Base-by-base conservation (phyloP, 2,113 vertebrate genomes). In the Crotalus helleri region DNA sequence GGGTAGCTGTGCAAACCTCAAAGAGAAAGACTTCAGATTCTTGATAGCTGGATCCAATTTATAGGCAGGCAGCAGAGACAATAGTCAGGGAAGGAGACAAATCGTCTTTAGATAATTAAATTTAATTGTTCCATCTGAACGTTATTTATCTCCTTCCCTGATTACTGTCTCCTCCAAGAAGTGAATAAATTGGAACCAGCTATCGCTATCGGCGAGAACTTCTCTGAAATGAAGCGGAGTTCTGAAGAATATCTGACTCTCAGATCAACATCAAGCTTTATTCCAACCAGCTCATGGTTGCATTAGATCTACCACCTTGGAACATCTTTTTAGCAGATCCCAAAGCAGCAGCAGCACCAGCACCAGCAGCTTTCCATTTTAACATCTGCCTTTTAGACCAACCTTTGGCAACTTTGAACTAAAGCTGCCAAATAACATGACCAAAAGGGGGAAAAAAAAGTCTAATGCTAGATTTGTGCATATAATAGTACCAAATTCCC, bases 1-100 rank as follows among this genome's bases (percentile, higher is more conserved):
- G 94, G 95, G 93, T 89, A 94, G 92, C 96, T 91, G 94, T 90
- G 94, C 93, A 92, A 59, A 91, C 39, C 86, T 86, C 92, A 90
- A 51, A 91, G 94, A 93, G 94, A 96, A 95, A 39, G 0, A 0
- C 94, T 87, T 94, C 94, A 95, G 92, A 92, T 92, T 91, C 94
- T 92, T 95, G 96, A 96, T 97, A 96, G 96, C 97, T 97, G 97
- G 96, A 97, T 97, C 95, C 96, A 97, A 97, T 97, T 97, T 97
- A 96, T 94, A 96, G 95, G 94, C 94, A 0, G 95, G 97, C 95
- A 96, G 93, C 94, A 92, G 96, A 97, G 96, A 97, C 94, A 94
- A 96, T 96, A 95, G 96, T 96, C 94, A 64, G 96, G 94, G 95
- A 97, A 97, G 92, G 96, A 97, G 97, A 97, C 96, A 97, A 97